Conservation (phyloP, 2,888 invertebrate genomes). For the Megalurothrips usitatus region DNA sequence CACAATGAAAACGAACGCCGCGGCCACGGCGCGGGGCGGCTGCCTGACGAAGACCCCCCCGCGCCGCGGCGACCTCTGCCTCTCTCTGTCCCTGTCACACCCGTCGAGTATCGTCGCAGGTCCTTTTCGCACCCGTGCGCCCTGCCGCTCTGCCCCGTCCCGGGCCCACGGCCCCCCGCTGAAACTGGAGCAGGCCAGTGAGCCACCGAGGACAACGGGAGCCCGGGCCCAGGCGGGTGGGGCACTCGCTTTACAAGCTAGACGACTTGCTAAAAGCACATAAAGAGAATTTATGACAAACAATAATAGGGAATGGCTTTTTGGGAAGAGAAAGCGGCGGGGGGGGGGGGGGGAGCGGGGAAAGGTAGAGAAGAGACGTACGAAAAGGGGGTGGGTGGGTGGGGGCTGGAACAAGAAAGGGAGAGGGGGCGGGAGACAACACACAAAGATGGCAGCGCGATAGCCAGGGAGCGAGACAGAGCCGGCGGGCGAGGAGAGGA, state of each 20-base stretch:
- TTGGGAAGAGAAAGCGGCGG: not conserved
- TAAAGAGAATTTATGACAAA: conserved; percentile 25
- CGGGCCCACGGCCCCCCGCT: not conserved
- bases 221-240: not conserved
- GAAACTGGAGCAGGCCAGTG: conserved; percentile 17
- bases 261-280: conserved; percentile 26
- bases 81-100: too few relatives aligned
- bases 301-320: conserved; percentile 24
- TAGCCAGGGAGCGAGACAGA: not conserved
- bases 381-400: not conserved
- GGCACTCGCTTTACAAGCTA: conserved; percentile 21
- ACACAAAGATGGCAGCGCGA: not conserved
- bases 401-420: not conserved
- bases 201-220: not conserved
- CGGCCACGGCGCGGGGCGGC: too few relatives aligned
- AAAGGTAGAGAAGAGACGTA: not conserved
- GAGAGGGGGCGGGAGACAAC: not conserved
- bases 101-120: too few relatives aligned
- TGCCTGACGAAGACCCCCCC: too few relatives aligned
- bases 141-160: not conserved
- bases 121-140: too few relatives aligned
- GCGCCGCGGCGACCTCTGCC: too few relatives aligned
- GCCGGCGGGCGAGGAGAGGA: too few relatives aligned
- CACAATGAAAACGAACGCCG: too few relatives aligned
- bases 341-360: not conserved